Conservation (phyloP, 2,113 vertebrate genomes). For the Colossoma macropomum region DNA sequence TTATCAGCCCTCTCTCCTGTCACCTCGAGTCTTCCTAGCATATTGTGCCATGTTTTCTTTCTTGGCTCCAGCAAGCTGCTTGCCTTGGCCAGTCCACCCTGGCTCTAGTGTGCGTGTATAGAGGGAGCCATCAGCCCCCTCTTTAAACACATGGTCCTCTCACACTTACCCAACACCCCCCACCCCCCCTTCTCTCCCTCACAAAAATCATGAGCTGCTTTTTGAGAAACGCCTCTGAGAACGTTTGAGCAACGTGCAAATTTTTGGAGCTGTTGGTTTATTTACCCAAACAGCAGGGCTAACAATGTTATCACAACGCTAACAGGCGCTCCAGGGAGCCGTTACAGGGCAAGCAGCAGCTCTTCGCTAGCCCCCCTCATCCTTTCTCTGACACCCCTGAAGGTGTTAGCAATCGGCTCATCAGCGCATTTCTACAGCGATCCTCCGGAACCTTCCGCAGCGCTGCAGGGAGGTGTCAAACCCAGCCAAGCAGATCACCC, state of each 20-base stretch:
- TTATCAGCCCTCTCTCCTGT: slow-evolving; percentile 51
- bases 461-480: slow-evolving; percentile 29
- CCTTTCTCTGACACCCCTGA: slow-evolving; percentile 36
- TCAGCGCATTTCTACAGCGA: slow-evolving; percentile 52
- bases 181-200: slow-evolving; percentile 17
- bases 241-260: slow-evolving; percentile 28
- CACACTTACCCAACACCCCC: slow-evolving; percentile 11
- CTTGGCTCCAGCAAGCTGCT: slow-evolving; percentile 50
- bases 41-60: slow-evolving; percentile 56
- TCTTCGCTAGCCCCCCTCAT: slow-evolving; percentile 19
- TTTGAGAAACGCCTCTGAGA: slow-evolving; percentile 39
- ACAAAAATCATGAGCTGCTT: slow-evolving; percentile 42
- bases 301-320: slow-evolving; percentile 51
- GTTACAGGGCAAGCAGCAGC: slow-evolving; percentile 19
- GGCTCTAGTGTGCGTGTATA: slow-evolving; percentile 36
- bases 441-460: slow-evolving; percentile 44
- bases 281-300: slow-evolving; percentile 18
- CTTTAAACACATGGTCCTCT: slow-evolving; percentile 49
- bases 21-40: slow-evolving; percentile 58
- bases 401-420: slow-evolving; percentile 54
- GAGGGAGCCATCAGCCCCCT: slow-evolving; percentile 40
- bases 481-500: slow-evolving; percentile 46
- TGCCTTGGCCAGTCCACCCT: slow-evolving; percentile 34
- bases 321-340: slow-evolving; percentile 30
- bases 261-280: slow-evolving; percentile 34